A percentile compares a stretch with the other conserved stretches of the same genome.
Evolutionary conservation across 2,888 invertebrate species (phyloP).

Genomic region (Rotaria sp.): DNA sequence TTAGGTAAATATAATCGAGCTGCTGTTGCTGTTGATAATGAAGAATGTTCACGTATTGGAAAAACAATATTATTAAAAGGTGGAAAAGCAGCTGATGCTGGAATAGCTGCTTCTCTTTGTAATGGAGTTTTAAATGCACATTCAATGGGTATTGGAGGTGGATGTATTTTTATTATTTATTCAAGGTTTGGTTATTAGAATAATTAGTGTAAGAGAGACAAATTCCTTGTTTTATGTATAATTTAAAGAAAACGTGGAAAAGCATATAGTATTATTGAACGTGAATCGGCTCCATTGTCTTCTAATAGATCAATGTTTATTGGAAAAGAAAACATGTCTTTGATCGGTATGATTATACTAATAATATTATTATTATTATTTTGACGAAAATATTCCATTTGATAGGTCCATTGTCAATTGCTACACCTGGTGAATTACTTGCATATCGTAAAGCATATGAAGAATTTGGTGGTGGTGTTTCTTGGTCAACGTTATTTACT

Average conservation of each 20-base stretch:
- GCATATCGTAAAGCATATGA: conserved; percentile 29
- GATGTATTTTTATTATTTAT: conserved; percentile 35
- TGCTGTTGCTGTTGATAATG: not conserved
- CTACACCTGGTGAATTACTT: conserved; percentile 32
- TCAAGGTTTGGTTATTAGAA: not conserved
- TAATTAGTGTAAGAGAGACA: too few species aligned
- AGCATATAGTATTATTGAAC: not conserved
- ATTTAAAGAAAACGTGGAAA: not conserved
- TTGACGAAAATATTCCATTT: not conserved
- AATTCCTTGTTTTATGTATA: not conserved
- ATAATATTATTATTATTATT: not conserved
- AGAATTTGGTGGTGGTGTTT: conserved; percentile 54
- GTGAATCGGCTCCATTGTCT: not conserved
- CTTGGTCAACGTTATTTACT: conserved; percentile 71
- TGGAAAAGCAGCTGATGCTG: conserved; percentile 38
- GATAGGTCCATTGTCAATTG: conserved; percentile 1
- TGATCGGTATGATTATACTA: not conserved
- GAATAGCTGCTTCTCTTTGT: conserved; percentile 37
- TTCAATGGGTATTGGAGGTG: conserved; percentile 38
- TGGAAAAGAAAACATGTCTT: not conserved
- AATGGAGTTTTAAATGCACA: conserved; percentile 38
- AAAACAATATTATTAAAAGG: not conserved
- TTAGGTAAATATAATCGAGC: not conserved
- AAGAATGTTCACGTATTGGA: not conserved
- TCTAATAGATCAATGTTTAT: not conserved